Evolutionary conservation across 1,140 invertebrate genomes (phyloP).

Genomic region (Gryon sp.): DNA sequence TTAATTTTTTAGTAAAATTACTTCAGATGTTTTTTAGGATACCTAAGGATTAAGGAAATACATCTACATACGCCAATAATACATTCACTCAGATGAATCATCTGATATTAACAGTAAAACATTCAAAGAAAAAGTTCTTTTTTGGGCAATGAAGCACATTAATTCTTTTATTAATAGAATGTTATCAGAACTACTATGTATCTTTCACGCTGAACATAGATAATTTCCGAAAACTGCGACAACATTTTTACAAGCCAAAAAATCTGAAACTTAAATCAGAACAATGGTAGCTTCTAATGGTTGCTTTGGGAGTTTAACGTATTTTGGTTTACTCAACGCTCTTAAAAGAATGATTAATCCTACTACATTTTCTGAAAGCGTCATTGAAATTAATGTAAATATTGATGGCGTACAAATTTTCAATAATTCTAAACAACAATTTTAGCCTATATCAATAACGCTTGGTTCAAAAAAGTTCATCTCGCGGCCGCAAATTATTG

Average conservation of each 20-base stretch:
- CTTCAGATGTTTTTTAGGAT: no score
- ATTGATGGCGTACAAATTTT: conserved; percentile 42
- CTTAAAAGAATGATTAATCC: conserved; percentile 32
- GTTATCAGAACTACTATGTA: conserved; percentile 17
- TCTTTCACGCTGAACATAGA: conserved; percentile 14
- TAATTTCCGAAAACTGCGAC: conserved; percentile 13
- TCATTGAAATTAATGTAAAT: conserved; percentile 47
- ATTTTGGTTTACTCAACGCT: conserved; percentile 37
- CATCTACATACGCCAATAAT: no score
- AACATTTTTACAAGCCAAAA: conserved; percentile 16
- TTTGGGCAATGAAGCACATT: no score
- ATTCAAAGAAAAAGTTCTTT: no score
- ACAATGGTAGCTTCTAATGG: conserved; percentile 14
- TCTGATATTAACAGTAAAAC: no score
- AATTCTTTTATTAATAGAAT: no score
- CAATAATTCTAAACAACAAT: conserved; percentile 34
- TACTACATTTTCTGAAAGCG: conserved; percentile 22
- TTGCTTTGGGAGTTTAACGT: conserved; percentile 33
- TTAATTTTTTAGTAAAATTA: no score
- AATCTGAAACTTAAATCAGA: not conserved
- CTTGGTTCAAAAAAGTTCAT: conserved; percentile 22
- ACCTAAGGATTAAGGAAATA: no score
- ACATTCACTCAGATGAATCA: no score
- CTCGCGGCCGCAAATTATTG: conserved; percentile 25
- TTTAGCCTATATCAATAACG: conserved; percentile 41